Percentiles rank a stretch among this genome's conserved stretches.
Evolutionary conservation across 2,797 vertebrate genomes (phyloP).

Genomic region (Lepilemur septentrionalis): DNA sequence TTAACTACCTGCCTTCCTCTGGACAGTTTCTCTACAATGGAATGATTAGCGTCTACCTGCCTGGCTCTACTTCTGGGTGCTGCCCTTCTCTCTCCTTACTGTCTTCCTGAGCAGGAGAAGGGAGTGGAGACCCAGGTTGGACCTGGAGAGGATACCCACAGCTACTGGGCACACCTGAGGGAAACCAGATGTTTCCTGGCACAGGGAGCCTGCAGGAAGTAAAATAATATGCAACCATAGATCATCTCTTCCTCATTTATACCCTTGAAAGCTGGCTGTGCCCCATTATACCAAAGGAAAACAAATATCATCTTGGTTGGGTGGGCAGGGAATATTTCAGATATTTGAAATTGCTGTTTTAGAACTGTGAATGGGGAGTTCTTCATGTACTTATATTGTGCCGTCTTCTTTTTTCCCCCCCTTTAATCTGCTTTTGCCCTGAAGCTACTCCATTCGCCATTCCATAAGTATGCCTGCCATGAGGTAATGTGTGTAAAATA

Average conservation of each 20-base stretch:
- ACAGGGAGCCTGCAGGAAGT: background rate
- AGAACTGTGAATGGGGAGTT: conserved; percentile 2
- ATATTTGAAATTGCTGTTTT: conserved; percentile 2
- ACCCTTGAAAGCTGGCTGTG: background rate
- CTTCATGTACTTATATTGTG: conserved; percentile 69
- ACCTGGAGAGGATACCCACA: background rate
- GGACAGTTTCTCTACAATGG: background rate
- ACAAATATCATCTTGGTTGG: background rate
- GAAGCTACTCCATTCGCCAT: conserved; percentile 96
- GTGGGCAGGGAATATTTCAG: background rate
- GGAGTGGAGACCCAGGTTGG: background rate
- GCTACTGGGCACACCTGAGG: background rate
- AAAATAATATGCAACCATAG: background rate
- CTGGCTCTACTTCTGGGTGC: background rate
- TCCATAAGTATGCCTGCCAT: conserved; percentile 98
- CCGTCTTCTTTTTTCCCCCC: conserved; percentile 56
- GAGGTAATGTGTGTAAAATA: conserved; percentile 90
- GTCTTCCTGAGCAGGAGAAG: background rate
- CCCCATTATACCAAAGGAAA: background rate
- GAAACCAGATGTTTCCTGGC: background rate
- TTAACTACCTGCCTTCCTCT: background rate
- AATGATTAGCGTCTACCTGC: background rate
- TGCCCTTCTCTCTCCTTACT: background rate
- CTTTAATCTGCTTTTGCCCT: conserved; percentile 84
- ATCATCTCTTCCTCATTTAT: background rate